Evolutionary conservation across 1,140 invertebrate genomes (phyloP), one percentile per base, ranked within the genome.

Genomic region (Pectinophora gossypiella): DNA sequence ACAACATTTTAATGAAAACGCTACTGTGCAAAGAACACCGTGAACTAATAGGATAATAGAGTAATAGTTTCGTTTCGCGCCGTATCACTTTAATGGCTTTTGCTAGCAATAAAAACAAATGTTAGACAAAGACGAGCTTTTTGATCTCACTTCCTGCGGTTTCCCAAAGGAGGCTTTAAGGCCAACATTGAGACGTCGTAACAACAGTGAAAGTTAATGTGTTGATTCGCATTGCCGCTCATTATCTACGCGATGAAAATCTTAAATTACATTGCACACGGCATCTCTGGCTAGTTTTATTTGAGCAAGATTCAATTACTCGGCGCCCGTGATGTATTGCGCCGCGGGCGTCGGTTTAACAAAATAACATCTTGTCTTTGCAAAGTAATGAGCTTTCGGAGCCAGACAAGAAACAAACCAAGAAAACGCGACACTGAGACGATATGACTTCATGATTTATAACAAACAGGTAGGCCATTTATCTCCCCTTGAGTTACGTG

Each of bases 141-240:
- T 55, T 64, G 52, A 63, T 61, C 51, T 68, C 49, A 76, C 68
- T 77, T 78, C 72, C 73, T 80, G 76, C 61, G 83, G 76, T 77
- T 79, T 73, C 69, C 63, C 64, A 83, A 81, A 83, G 52, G 68
- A 70, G 65, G 63, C 71, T 84, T 85, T 80, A 75, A 85, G 78
- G 76, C 72, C 78, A 81, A 65, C 60, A 54, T 58, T 61, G 61
- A 65, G 59, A 58, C 56, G 54, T 54, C 49, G 61, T 62, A 68
- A 69, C 55, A 73, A 19, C 58, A 85, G 77, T 80, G 83, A 86
- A 86, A 86, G 83, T 85, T 80, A 82, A 83, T 79, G 47, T 49
- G 70, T 69, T 61, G 67, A 81, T 80, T 82, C 78, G 75, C 69
- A 76, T 67, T 76, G 76, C 61, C 69, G 61, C 72, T 78, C 77